phyloP scores from a whole-genome alignment of 1,140 invertebrate genomes.

The Drosophila funebris region DNA sequence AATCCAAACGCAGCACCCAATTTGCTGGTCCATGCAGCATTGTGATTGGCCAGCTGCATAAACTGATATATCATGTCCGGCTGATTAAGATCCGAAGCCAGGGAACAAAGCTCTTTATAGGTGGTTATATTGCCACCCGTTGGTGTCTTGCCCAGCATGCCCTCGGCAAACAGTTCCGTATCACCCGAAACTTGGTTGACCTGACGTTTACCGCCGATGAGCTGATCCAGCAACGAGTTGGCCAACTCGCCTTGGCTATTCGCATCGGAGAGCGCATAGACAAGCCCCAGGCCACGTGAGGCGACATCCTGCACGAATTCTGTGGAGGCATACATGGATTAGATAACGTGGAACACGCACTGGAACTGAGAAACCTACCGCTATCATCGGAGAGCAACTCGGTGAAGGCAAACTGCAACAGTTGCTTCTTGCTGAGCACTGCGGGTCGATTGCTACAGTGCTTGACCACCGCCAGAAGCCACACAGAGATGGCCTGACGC shows the following conservation, averaged over 20 bases:
- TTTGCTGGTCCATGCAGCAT: conserved; percentile 96
- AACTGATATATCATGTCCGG: conserved; percentile 98
- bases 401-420: conserved; percentile 94
- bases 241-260: conserved; percentile 90
- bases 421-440: conserved; percentile 87
- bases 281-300: conserved; percentile 94
- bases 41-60: conserved; percentile 97
- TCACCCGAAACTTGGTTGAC: conserved; percentile 90
- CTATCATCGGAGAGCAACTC: conserved; percentile 94
- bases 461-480: conserved; percentile 93
- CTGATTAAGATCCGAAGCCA: conserved; percentile 96
- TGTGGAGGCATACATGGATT: conserved; percentile 55
- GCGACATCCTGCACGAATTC: conserved; percentile 96
- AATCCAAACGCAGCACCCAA: conserved; percentile 96
- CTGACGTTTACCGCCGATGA: conserved; percentile 91
- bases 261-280: conserved; percentile 92
- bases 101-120: conserved; percentile 96
- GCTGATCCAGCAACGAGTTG: conserved; percentile 90
- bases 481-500: conserved; percentile 89
- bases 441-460: conserved; percentile 89
- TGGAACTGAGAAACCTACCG: conserved; percentile 85
- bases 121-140: conserved; percentile 93
- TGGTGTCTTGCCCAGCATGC: conserved; percentile 92
- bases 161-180: conserved; percentile 95
- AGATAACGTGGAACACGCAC: too few species aligned